phyloP scores from a whole-genome alignment of 2,888 invertebrate species.

The Pollenia labialis region DNA sequence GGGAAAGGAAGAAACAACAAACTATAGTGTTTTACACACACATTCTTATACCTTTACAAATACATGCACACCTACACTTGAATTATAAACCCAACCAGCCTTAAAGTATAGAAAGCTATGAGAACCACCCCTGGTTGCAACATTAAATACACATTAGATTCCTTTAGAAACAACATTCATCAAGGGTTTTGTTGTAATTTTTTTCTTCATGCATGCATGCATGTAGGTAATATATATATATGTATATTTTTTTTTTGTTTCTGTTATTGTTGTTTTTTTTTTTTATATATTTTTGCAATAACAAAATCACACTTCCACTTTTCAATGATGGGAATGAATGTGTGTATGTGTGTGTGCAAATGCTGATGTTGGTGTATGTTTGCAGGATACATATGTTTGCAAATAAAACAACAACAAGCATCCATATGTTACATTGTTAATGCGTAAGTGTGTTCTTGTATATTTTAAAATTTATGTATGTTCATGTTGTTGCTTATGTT shows the following conservation, averaged over 20 bases:
- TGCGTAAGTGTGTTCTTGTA: constrained; percentile 20
- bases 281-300: constrained; percentile 56
- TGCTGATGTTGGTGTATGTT: neutral
- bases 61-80: constrained; percentile 33
- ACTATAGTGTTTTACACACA: constrained; percentile 34
- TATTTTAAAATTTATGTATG: constrained; percentile 51
- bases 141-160: constrained; percentile 69
- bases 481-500: constrained; percentile 53
- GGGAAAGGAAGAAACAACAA: constrained; percentile 20
- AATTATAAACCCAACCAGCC: constrained; percentile 56
- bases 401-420: constrained; percentile 46
- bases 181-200: constrained; percentile 34
- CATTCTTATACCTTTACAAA: constrained; percentile 21
- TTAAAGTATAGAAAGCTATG: constrained; percentile 32
- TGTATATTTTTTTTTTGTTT: neutral
- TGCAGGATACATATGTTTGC: constrained; percentile 55
- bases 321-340: constrained; percentile 17
- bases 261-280: constrained; percentile 33
- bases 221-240: constrained; percentile 5
- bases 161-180: constrained; percentile 62
- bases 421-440: constrained; percentile 68
- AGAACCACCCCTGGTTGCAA: constrained; percentile 39
- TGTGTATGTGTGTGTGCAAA: neutral
- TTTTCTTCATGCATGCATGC: constrained; percentile 36
- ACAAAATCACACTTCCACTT: constrained; percentile 67